phyloP scores from a whole-genome alignment of 1,140 invertebrate genomes.

The Colletes latitarsis region DNA sequence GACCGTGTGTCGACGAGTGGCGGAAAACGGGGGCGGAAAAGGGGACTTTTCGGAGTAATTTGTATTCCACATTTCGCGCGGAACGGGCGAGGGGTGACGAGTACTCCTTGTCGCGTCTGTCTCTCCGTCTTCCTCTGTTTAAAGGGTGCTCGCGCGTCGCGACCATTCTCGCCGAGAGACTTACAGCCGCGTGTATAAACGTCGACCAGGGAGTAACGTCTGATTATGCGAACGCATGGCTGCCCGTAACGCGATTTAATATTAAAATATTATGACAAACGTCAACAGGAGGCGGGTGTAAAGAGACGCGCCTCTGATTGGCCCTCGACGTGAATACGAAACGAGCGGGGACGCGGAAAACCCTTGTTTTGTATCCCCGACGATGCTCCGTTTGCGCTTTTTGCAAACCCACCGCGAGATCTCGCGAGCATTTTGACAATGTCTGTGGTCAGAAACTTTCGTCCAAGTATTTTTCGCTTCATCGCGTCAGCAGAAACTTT shows the following conservation, averaged over 20 bases:
- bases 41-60: constrained; percentile 72
- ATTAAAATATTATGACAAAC: constrained; percentile 83
- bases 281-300: constrained; percentile 78
- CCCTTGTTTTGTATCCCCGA: constrained; percentile 53
- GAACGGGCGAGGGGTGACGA: constrained; percentile 68
- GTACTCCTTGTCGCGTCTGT: constrained; percentile 63
- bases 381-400: constrained; percentile 37
- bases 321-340: constrained; percentile 79
- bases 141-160: constrained; percentile 28
- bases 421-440: too few relatives aligned
- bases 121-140: constrained; percentile 7
- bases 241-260: constrained; percentile 81
- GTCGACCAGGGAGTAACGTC: constrained; percentile 69
- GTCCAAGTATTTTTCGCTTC: too few relatives aligned
- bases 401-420: background rate
- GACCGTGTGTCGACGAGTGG: constrained; percentile 56
- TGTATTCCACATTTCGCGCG: constrained; percentile 79
- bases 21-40: constrained; percentile 35
- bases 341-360: constrained; percentile 62
- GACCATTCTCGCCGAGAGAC: constrained; percentile 24
- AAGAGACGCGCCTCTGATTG: constrained; percentile 78
- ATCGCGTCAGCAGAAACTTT: too few relatives aligned
- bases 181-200: constrained; percentile 52
- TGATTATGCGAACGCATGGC: constrained; percentile 81
- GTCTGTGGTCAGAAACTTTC: too few relatives aligned